Percentiles rank a stretch among this genome's conserved stretches.
These are phyloP conservation scores for Epistrophella euchroma DNA, from an alignment of 2,888 invertebrate species.

Conservation along the genomic window DNA sequence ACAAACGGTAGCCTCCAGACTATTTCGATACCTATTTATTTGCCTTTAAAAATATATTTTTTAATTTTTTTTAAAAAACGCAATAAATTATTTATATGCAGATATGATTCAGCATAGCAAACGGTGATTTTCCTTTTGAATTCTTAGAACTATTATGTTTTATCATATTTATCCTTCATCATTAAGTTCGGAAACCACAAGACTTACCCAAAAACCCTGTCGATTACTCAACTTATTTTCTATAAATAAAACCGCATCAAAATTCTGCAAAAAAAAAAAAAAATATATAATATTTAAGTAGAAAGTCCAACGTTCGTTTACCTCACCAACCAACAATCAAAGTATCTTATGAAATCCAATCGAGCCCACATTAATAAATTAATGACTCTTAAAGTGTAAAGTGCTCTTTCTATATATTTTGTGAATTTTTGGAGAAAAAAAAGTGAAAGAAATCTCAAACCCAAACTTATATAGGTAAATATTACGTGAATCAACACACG, in stretches of 20 bases:
- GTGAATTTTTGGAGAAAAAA: background rate
- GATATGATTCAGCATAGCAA: background rate
- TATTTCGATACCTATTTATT: too few relatives aligned
- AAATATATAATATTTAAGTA: constrained; percentile 8
- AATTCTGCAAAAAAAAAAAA: background rate
- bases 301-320: constrained; percentile 56
- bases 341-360: constrained; percentile 27
- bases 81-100: too few relatives aligned
- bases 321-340: constrained; percentile 2
- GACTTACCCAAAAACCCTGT: background rate
- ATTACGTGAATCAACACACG: constrained; percentile 30
- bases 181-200: background rate
- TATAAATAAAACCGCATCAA: background rate
- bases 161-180: background rate
- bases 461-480: background rate
- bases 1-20: too few relatives aligned
- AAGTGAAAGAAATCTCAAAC: constrained; percentile 3
- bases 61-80: too few relatives aligned
- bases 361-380: constrained; percentile 41
- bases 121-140: background rate
- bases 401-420: constrained; percentile 17
- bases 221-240: background rate
- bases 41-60: too few relatives aligned
- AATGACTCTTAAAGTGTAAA: constrained; percentile 51
- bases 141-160: background rate